Evolutionary conservation across 2,113 vertebrate genomes (phyloP), one percentile per base, ranked within the genome.

Genomic region (Lathamus discolor): DNA sequence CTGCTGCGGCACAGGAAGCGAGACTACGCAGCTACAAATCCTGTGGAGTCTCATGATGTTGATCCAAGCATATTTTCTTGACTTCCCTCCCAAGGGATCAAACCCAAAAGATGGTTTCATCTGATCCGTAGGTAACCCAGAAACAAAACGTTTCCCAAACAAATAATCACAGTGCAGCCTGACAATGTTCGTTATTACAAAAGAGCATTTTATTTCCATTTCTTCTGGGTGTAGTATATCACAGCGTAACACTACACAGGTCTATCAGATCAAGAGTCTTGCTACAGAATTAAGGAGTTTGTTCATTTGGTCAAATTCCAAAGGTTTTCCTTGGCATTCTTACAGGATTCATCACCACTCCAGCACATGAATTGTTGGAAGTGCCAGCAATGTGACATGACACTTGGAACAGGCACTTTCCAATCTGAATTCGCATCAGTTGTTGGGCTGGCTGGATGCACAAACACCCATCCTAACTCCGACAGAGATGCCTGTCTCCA

Each of bases 191-290:
- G 52, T 95, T 92, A 75, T 95, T 97, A 98, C 63, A 97, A 98
- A 98, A 97, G 63, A 96, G 84, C 52, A 44, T 94, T 95, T 98
- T 98, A 98, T 98, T 98, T 98, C 90, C 67, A 31, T 93, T 78
- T 92, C 91, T 94, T 91, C 92, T 93, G 69, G 93, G 84, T 86
- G 91, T 73, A 83, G 74, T 96, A 57, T 94, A 93, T 78, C 90
- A 76, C 83, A 95, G 83, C 1, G 19, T 92, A 96, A 95, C 93
- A 95, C 91, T 96, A 97, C 1, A 44, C 74, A 96, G 63, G 85
- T 83, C 96, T 92, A 78, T 85, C 80, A 90, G 78, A 95, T 80
- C 62, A 92, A 91, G 86, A 86, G 64, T 92, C 86, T 96, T 82
- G 93, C 91, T 80, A 95, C 86, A 88, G 84, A 83, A 87, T 90